Conservation (phyloP, 2,888 invertebrate species). For the Ptychoptera albimana region DNA sequence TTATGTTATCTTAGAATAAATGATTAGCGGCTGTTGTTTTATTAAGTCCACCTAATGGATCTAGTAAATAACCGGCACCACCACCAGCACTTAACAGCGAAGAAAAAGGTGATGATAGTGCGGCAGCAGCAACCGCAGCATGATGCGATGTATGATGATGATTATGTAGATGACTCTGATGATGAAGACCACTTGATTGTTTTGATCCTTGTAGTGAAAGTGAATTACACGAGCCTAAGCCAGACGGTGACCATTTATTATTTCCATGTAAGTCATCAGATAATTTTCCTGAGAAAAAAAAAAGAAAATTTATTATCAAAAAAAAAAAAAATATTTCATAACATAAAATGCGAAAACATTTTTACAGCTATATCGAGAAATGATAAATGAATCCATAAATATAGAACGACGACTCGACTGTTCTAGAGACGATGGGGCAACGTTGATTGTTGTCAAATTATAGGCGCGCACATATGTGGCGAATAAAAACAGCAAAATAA, state of each 20-base stretch:
- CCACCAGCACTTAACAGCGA: constrained; percentile 12
- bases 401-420: too few relatives aligned
- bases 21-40: constrained; percentile 1
- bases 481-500: too few relatives aligned
- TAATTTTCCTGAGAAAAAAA: constrained; percentile 11
- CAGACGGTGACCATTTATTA: constrained; percentile 11
- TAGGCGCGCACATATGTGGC: too few relatives aligned
- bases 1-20: constrained; percentile 1
- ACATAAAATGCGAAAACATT: too few relatives aligned
- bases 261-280: constrained; percentile 12
- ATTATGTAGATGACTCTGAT: constrained; percentile 4
- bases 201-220: constrained; percentile 8
- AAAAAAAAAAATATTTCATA: too few relatives aligned
- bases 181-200: constrained; percentile 4
- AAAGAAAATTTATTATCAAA: background rate
- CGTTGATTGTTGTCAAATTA: too few relatives aligned
- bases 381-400: too few relatives aligned
- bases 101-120: constrained; percentile 14
- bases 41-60: constrained; percentile 13
- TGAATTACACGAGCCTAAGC: constrained; percentile 9
- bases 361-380: too few relatives aligned
- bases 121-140: constrained; percentile 12
- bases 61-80: constrained; percentile 13
- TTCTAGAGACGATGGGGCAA: too few relatives aligned
- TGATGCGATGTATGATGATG: constrained; percentile 12